Base-by-base conservation (phyloP, 2,888 invertebrate genomes). In the Amaurobius ferox region DNA sequence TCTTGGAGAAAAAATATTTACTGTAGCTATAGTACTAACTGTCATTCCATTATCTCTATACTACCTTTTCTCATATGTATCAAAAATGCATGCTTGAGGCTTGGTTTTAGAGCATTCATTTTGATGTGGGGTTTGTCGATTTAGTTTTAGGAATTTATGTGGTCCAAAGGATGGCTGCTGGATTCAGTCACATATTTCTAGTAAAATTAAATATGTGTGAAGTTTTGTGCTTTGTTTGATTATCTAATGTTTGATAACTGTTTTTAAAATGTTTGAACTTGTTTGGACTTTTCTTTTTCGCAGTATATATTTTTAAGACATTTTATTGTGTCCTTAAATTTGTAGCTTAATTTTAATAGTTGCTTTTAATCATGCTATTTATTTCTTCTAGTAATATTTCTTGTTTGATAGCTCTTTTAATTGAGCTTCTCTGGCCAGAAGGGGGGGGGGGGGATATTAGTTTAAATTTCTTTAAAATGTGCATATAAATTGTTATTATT, bases 31-130 rank as follows among this genome's bases (percentile, higher is more conserved):
- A 70, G 70, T 48, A 76, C 71, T 86, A 86, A 76, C 79, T 64
- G 55, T 74, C 86, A 74, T 86, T 79, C 79, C 86, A 70, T 26
- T 86, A 35, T 79, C 86, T 64, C 68, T 86, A 1, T 72, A 66
- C 39, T 74, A 48, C 70, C 79, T 86, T n/a, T 74, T 61, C 23
- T 64, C 79, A 35, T 79, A 55, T 40, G 32, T 71, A 39, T 48
- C 29, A 26, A 35, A 23, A 61, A 62, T 79, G 78, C 86, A 79
- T 86, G 86, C 26, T 23, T 55, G 19, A 55, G 44, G 1, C 29
- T 66, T 32, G 16, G 19, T 30, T 64, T 70, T 40, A 7, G 23
- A 11, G 2, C 16, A 28, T 13, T 35, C 19, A 16, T 64, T 7
- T 26, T 66, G 64, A 13, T 77, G 19, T 76, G 35, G 55, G 7